Base-by-base conservation (phyloP, 2,797 vertebrate genomes). In the Peromyscus eremicus region DNA sequence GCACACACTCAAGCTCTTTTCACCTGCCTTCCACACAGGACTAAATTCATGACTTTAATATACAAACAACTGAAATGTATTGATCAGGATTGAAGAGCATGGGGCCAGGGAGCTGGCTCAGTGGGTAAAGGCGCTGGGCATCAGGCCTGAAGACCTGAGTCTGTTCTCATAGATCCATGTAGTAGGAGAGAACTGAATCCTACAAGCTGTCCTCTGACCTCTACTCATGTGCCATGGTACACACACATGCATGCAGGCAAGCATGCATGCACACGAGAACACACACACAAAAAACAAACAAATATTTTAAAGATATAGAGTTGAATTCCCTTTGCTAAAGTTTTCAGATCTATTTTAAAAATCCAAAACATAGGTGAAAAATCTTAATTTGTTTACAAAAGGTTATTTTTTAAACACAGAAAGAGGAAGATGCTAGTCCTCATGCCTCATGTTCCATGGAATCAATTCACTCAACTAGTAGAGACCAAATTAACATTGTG, bases 301-400 rank as follows among this genome's bases (percentile, higher is more conserved):
- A 19, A 81, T 25, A 76, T 71, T 37, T 55, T 86, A 23, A 87
- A 49, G 83, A n/a, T 32, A 68, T 16, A 1, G 16, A 49, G 13
- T 4, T 94, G 17, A 4, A 87, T 62, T 92, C 89, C 16, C 6
- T 94, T 97, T 62, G 32, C 76, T 91, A 80, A 93, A 92, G 43
- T 25, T 73, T 85, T 97, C 68, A 80, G 6, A 86, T 29, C 71
- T 83, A 55, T 21, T 34, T 76, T 88, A 82, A 89, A 94, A 83
- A 34, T 34, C 46, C 12, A 40, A 66, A 71, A n/a, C 9, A 32
- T 34, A 14, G 10, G 25, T 70, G 34, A 81, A 66, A 52, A 55
- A 29, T 55, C 34, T 10, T 32, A 68, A 25, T 66, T 89, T 91
- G 3, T 83, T 77, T 21, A 64, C 6, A 60, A 77, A 84, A 81